Base-by-base conservation (phyloP, 1,140 invertebrate genomes). In the Cydia strobilella region DNA sequence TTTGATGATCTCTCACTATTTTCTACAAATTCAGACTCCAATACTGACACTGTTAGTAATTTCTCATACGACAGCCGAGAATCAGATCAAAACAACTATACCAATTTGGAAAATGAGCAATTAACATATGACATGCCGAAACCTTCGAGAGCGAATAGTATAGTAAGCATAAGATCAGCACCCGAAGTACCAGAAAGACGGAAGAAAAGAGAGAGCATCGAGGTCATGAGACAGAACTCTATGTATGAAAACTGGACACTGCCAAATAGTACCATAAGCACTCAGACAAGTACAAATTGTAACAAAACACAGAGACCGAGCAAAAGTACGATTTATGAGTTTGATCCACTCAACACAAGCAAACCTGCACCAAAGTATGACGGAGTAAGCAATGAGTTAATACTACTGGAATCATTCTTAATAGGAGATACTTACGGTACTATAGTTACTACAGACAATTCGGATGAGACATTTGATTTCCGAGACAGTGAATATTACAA, bases 261-360 rank as follows among this genome's bases (percentile, higher is more conserved):
- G 12, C 87, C 86, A 25, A 39, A 69, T 69, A 69, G 65, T 18
- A 69, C 15, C 65, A 69, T 18, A 13, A 69, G 65, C 31, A 42
- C 27, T 65, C 74, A 80, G 69, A 39, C 35, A 63, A 59, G 25
- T 73, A 51, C 78, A 54, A 62, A 71, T 42, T 59, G 63, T 35
- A 20, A 39, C 15, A 27, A 35, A 12, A 23, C 25, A 35, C 18
- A 31, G 3, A 84, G 87, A 39, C 84, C 87, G 13, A 90, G 89
- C 76, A 87, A 90, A 73, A 91, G 89, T 80, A 90, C 88, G 51
- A 90, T 92, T 25, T 89, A 86, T 85, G 89, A 91, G 77, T 90
- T 91, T 90, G 90, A 92, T 79, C 90, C 90, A 25, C 75, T 92
- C 27, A 87, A 91, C 23, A 80, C 79, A 27, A 79, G 72, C 62